Conservation (phyloP, 2,113 vertebrate species). For the Indicator indicator region DNA sequence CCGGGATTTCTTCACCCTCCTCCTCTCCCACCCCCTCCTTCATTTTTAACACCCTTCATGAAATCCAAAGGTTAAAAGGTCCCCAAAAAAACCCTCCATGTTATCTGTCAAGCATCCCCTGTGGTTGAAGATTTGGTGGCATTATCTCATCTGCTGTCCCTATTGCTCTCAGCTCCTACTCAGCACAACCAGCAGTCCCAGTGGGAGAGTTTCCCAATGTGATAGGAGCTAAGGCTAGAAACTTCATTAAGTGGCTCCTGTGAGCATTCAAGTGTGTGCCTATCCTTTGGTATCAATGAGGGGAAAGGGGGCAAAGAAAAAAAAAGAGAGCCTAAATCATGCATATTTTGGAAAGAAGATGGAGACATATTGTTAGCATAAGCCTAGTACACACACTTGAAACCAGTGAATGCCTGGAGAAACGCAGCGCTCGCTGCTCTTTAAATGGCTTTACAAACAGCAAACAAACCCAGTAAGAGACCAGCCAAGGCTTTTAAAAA, state of each 20-base stretch:
- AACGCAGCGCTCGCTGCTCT: not conserved
- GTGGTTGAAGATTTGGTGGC: not conserved
- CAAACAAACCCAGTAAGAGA: not conserved
- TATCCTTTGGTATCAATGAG: not conserved
- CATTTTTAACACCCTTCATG: not conserved
- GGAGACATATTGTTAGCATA: slow-evolving; percentile 19
- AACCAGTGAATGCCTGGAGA: not conserved
- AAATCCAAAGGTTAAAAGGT: slow-evolving; percentile 42
- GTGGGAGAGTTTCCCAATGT: not conserved
- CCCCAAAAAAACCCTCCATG: fast-evolving
- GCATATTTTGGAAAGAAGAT: slow-evolving; percentile 21
- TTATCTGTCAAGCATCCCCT: slow-evolving; percentile 39
- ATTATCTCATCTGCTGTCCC: slow-evolving; percentile 20
- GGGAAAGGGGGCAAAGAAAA: not conserved
- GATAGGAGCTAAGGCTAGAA: not conserved
- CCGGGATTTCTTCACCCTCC: not conserved
- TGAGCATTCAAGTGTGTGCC: slow-evolving; percentile 1
- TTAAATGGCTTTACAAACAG: not conserved
- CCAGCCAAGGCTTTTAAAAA: not conserved
- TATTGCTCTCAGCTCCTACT: slow-evolving; percentile 13
- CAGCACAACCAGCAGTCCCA: not conserved
- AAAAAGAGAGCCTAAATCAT: not conserved
- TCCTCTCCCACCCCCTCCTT: not conserved
- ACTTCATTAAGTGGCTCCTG: slow-evolving; percentile 22
- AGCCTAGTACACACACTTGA: slow-evolving; percentile 31